Conservation (phyloP, 2,113 vertebrate species). For the Chionodraco myersi region DNA sequence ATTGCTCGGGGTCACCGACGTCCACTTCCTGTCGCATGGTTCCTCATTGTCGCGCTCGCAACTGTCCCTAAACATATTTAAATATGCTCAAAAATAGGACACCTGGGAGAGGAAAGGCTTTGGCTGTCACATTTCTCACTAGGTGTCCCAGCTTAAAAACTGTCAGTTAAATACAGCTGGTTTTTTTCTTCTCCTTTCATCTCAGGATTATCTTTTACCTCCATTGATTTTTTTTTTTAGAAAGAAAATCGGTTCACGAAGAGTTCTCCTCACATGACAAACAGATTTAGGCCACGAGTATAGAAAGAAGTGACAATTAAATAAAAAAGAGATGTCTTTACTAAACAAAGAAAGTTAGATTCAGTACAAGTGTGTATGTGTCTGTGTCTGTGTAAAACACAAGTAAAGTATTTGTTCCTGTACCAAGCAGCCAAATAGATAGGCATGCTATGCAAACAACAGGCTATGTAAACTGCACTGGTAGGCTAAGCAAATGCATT, state of each 20-base stretch:
- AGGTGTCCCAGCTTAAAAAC: conserved; percentile 39
- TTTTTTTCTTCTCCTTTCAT: conserved; percentile 8
- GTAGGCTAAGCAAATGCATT: conserved; percentile 70
- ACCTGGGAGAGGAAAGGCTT: conserved; percentile 30
- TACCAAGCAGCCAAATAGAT: conserved; percentile 63
- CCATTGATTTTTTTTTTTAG: conserved; percentile 23
- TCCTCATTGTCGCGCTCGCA: conserved; percentile 32
- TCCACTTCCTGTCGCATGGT: conserved; percentile 78
- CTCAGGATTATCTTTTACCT: conserved; percentile 20
- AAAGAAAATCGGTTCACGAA: conserved; percentile 24
- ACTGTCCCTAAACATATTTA: conserved; percentile 19
- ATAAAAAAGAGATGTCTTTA: not conserved
- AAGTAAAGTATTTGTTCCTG: conserved; percentile 28
- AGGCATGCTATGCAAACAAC: conserved; percentile 69
- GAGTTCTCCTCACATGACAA: conserved; percentile 21
- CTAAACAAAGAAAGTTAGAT: conserved; percentile 11
- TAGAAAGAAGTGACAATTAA: not conserved
- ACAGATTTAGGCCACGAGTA: conserved; percentile 70
- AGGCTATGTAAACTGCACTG: conserved; percentile 63
- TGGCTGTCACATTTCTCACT: conserved; percentile 37
- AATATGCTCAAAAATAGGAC: conserved; percentile 39
- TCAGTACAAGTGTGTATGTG: not conserved
- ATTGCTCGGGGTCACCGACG: conserved; percentile 51
- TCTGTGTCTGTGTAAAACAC: conserved; percentile 30
- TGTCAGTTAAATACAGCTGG: conserved; percentile 42